phyloP scores from a whole-genome alignment of 2,888 invertebrate species.

The Drosophila putrida region DNA sequence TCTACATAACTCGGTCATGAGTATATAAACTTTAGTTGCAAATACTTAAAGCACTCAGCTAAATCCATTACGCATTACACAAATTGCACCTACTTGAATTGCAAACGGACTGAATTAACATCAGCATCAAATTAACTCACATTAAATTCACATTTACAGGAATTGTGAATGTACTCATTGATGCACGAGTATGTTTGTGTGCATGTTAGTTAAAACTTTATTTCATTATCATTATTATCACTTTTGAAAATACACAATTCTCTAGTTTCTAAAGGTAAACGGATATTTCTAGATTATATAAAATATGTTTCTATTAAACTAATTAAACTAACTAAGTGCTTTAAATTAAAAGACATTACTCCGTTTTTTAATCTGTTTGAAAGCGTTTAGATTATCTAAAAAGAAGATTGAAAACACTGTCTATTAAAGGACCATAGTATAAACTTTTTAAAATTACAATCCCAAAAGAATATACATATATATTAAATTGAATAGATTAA shows the following conservation, averaged over 20 bases:
- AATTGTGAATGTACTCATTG: not conserved
- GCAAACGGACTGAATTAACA: conserved; percentile 25
- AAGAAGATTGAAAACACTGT: too few relatives aligned
- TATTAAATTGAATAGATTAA: too few relatives aligned
- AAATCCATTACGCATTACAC: conserved; percentile 51
- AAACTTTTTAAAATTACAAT: too few relatives aligned
- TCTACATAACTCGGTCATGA: not conserved
- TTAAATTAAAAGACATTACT: too few relatives aligned
- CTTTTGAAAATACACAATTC: not conserved
- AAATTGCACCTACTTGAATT: conserved; percentile 31
- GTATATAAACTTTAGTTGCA: conserved; percentile 28
- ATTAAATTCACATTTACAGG: not conserved
- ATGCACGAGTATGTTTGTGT: not conserved
- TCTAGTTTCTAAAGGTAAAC: not conserved
- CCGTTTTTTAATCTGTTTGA: too few relatives aligned
- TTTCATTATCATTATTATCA: too few relatives aligned
- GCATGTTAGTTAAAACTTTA: not conserved
- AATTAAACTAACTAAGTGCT: too few relatives aligned
- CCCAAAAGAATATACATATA: too few relatives aligned
- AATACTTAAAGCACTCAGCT: conserved; percentile 60
- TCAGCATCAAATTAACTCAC: conserved; percentile 6
- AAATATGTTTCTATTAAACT: too few relatives aligned
- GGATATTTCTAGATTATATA: not conserved
- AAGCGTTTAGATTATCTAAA: too few relatives aligned
- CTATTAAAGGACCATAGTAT: too few relatives aligned